These are phyloP conservation scores for Rhabdomys pumilio DNA, from an alignment of 2,797 vertebrate genomes.

Conservation along the genomic window DNA sequence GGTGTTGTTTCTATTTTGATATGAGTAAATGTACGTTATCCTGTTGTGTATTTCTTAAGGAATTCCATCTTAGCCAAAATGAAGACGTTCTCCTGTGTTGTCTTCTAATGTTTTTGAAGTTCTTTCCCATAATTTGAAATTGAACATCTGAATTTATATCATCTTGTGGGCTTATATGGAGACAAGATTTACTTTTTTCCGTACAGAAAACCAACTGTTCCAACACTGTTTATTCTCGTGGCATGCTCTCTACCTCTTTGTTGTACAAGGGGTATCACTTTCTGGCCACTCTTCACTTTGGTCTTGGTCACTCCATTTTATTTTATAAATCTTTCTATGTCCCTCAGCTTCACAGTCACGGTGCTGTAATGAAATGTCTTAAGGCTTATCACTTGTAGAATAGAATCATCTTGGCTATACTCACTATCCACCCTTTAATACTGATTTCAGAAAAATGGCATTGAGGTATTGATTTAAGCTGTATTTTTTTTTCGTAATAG, in stretches of 20 bases:
- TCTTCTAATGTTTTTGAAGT: neutral
- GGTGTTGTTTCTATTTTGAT: neutral
- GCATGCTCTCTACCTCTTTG: neutral
- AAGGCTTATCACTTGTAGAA: neutral
- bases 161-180: slow-evolving; percentile 4
- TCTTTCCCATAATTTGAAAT: slow-evolving; percentile 44
- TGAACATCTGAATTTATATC: slow-evolving; percentile 50
- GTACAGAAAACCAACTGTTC: neutral
- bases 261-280: neutral
- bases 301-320: neutral
- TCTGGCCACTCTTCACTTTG: neutral
- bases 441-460: neutral
- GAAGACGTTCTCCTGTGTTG: neutral
- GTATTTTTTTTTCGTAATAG: neutral
- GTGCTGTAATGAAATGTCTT: neutral
- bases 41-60: neutral
- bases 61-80: neutral
- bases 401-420: neutral
- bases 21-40: neutral
- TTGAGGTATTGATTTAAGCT: slow-evolving; percentile 3
- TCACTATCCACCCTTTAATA: neutral
- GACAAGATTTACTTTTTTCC: neutral
- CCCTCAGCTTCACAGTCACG: neutral
- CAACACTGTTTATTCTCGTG: neutral
- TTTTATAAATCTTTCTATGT: neutral